Percentiles rank a stretch among this genome's conserved stretches.
These are phyloP conservation scores for Hydrolagus affinis DNA, from an alignment of 2,113 vertebrate genomes.

Conservation along the genomic window DNA sequence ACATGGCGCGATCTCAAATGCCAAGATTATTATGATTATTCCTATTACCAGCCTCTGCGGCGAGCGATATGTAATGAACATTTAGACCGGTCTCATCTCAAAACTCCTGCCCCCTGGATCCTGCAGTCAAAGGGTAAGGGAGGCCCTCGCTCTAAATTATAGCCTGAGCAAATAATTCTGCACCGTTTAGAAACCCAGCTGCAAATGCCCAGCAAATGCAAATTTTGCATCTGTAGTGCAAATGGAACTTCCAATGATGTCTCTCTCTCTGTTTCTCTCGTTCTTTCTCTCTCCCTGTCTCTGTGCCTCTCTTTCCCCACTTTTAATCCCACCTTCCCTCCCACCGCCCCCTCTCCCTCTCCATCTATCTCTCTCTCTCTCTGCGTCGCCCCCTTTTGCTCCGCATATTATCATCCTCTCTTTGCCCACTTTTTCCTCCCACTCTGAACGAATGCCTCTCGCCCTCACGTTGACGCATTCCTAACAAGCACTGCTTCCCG, in stretches of 20 bases:
- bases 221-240: background rate
- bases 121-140: background rate
- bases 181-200: slow-evolving; percentile 3
- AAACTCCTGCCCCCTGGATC: background rate
- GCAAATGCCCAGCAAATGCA: slow-evolving; percentile 23
- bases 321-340: background rate
- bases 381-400: background rate
- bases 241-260: background rate
- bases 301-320: slow-evolving; percentile 3
- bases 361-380: background rate
- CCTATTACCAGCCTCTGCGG: too few relatives aligned
- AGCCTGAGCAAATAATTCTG: background rate
- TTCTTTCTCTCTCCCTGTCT: too few relatives aligned
- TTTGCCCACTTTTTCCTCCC: background rate
- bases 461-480: slow-evolving; percentile 22
- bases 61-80: background rate
- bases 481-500: background rate
- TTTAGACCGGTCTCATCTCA: background rate
- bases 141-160: background rate
- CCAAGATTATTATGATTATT: too few relatives aligned
- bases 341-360: too few relatives aligned
- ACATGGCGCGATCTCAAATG: too few relatives aligned
- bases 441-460: slow-evolving; percentile 4
- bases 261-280: background rate
- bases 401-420: background rate